These are phyloP conservation scores for Ptychodera flava DNA, from an alignment of 35 echinoderm and acorn worm genomes.

Conservation along the genomic window DNA sequence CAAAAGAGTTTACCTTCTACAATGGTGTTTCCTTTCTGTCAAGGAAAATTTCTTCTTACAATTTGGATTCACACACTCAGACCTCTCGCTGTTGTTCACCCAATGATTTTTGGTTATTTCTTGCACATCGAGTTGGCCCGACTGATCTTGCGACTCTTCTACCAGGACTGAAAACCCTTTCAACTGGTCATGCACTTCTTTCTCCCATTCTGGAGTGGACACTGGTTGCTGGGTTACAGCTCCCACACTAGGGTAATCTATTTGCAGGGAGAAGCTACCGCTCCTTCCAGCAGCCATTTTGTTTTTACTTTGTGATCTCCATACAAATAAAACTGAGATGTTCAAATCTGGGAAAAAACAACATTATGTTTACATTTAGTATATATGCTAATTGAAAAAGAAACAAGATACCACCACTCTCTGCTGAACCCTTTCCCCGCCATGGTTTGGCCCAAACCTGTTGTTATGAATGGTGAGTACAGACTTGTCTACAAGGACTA, in stretches of 20 bases:
- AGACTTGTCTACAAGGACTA: no score
- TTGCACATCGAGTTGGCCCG: background rate
- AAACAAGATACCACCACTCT: no score
- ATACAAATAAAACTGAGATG: no score
- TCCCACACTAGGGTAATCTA: background rate
- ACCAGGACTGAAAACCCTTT: background rate
- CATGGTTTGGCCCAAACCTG: no score
- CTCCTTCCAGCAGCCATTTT: no score
- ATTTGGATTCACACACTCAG: background rate
- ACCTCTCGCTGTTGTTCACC: background rate
- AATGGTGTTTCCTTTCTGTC: background rate
- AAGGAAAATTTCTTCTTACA: background rate
- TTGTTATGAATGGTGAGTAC: no score
- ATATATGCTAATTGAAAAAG: no score
- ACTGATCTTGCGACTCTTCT: background rate
- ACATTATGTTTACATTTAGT: no score
- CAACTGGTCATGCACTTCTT: background rate
- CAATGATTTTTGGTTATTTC: background rate
- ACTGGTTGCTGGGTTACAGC: background rate
- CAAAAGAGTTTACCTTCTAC: background rate
- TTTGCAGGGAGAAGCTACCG: no score
- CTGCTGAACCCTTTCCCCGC: no score
- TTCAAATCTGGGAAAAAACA: no score
- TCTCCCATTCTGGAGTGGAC: background rate
- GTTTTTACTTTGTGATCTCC: no score